Evolutionary conservation across 2,888 invertebrate species (phyloP), one percentile per base, ranked within the genome.

Genomic region (Drymonia ruficornis): DNA sequence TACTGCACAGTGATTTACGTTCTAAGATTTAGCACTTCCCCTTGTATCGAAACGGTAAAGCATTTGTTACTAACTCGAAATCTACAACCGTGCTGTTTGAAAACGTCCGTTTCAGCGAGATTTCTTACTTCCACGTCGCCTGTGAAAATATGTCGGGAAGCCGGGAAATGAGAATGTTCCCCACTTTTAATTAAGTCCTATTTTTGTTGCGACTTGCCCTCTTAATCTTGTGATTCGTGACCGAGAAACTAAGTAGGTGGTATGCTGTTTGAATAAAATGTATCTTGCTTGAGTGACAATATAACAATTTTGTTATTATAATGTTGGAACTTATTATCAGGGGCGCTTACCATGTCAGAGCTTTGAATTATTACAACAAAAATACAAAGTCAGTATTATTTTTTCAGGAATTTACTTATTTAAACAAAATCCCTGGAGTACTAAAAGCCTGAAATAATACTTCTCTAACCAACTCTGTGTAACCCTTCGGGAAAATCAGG

Each of bases 1-100:
- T 72, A 70, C 70, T 76, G 77, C 71, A 78, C 60, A 65, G 78
- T 83, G 86, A 85, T 86, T 84, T 85, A 86, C 81, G 80, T 70
- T 74, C 74, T 74, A 83, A 84, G 83, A 86, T 86, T 83, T 83
- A 86, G 81, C 79, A 82, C 82, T 83, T 83, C 81, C 83, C 83
- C 81, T 86, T 83, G 85, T 84, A 87, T 86, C 81, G 84, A 80
- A 84, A 86, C 76, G 83, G 77, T 83, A 78, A 81, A 83, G 79
- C 85, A 84, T 86, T 86, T 84, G 84, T 83, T 84, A 80, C 80
- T 78, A 79, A 80, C 80, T 80, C 65, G 74, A 72, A 78, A 81
- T 79, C 75, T 83, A 81, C 75, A 78, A 74, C 70, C 65, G 18
- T 18, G 47, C 18, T 47, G 71, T 75, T 68, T 73, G 67, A 73